Base-by-base conservation (phyloP, 2,888 invertebrate species). In the Euplexia lucipara region DNA sequence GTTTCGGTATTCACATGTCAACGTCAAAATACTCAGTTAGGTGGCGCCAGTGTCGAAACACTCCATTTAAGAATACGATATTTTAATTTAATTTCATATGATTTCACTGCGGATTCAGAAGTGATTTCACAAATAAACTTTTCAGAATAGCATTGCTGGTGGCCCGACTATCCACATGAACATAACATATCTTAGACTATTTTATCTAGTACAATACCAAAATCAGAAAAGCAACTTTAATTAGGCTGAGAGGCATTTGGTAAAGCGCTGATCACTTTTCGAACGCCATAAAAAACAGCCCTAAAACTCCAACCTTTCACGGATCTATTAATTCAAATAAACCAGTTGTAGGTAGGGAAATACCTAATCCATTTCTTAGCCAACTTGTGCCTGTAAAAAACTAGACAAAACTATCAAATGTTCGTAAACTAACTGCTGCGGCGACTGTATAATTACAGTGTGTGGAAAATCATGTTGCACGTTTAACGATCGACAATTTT, bases 401-500 rank as follows among this genome's bases (percentile, higher is more conserved):
- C 12, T 32, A 22, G 5, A n/a, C 1, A 48, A 22, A 26, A 12
- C 9, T 16, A 34, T 10, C 10, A 16, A 18, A 45, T 16, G 6
- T n/a, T 37, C 18, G 22, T 51, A 1, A 45, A 41, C 2, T 3
- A 75, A 2, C 35, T 18, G 47, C 32, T 2, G 7, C 16, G 8
- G 54, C 16, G 60, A 53, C 51, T 54, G 59, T 44, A 57, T 42
- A 57, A 49, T 34, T 30, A 41, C 22, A 34, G 10, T 22, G 12
- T 16, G 16, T 26, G 10, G 35, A 60, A 44, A 52, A 66, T 57
- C 44, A 37, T 44, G 26, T 74, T 60, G 8, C 42, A 37, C 14
- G 26, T 35, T 57, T 53, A 53, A 22, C 37, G 22, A 48, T 59
- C 59, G 18, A n/a, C 47, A 37, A 78, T 78, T 73, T 56, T 60